Evolutionary conservation across 2,888 invertebrate species (phyloP), one percentile per base, ranked within the genome.

Genomic region (Epistrophella euchroma): DNA sequence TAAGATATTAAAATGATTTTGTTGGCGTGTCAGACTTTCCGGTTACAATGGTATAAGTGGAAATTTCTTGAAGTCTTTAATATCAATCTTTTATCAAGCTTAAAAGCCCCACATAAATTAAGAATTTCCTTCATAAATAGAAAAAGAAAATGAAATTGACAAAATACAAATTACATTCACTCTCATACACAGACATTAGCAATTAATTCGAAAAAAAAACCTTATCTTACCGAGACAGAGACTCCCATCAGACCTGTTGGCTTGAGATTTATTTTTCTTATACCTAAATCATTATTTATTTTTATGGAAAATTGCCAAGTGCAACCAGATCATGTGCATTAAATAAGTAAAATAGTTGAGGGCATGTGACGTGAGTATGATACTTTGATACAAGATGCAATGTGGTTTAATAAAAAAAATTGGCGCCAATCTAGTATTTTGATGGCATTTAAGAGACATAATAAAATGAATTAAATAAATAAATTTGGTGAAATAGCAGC

Each of bases 261-360:
- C 35, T 75, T 28, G 32, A 40, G 32, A 37, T 43, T 62, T 43
- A n/a, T 32, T 52, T 74, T 32, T 50, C 5, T 19, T 25, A 56
- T 72, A n/a, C n/a, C n/a, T n/a, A 47, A 56, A 56, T 43, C 62
- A 52, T 56, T 35, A 35, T 56, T 56, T 70, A 6, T 55, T 56
- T 76, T 10, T 32, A 40, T 75, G 86, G 77, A 58, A 35, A 22
- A 52, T 15, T 47, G 77, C 81, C 86, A 81, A 78, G 52, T 77
- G 74, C 64, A 64, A 40, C 25, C 50, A 45, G 71, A 81, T 86
- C 77, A 77, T 85, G 84, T 79, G 84, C 71, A 72, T 73, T 72
- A 62, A 80, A 80, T 77, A 43, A 85, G 71, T 74, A 40, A 76
- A 78, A 86, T 52, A 71, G 58, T 43, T 78, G 77, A 80, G 66